Conservation (phyloP, 2,888 invertebrate genomes). For the Sarcophaga carnaria region DNA sequence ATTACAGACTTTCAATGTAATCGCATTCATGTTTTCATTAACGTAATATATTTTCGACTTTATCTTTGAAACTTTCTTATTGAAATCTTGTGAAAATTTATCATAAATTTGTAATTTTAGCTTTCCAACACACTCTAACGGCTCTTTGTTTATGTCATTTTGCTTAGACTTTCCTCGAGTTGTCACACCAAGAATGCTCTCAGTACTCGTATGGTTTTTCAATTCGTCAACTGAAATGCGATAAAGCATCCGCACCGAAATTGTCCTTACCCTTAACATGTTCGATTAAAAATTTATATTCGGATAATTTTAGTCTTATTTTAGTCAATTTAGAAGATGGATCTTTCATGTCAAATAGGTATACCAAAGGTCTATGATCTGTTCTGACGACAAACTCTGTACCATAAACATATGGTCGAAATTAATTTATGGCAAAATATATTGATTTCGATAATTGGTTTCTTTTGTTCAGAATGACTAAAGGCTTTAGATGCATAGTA, state of each 20-base stretch:
- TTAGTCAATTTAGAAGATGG: slow-evolving; percentile 5
- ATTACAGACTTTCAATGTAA: slow-evolving; percentile 12
- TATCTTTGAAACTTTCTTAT: not conserved
- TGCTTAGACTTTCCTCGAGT: not conserved
- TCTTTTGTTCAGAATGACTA: too few relatives aligned
- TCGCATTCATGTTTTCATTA: not conserved
- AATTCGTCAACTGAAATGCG: too few relatives aligned
- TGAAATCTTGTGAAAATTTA: not conserved
- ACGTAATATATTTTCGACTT: slow-evolving; percentile 1
- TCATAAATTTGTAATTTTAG: not conserved
- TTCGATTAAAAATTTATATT: slow-evolving; percentile 10
- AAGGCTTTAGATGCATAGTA: not conserved
- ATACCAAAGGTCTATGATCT: not conserved
- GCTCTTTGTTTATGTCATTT: too few relatives aligned
- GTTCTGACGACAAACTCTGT: not conserved
- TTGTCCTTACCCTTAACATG: slow-evolving; percentile 8
- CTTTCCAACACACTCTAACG: too few relatives aligned
- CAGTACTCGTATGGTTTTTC: too few relatives aligned
- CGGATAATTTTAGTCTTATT: slow-evolving; percentile 1
- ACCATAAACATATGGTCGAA: not conserved
- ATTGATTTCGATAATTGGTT: not conserved
- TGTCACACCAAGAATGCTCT: too few relatives aligned
- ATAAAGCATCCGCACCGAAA: not conserved
- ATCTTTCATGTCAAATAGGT: not conserved
- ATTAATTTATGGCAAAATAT: slow-evolving; percentile 8